Base-by-base conservation (phyloP, 2,888 invertebrate genomes). In the Dioctria linearis region DNA sequence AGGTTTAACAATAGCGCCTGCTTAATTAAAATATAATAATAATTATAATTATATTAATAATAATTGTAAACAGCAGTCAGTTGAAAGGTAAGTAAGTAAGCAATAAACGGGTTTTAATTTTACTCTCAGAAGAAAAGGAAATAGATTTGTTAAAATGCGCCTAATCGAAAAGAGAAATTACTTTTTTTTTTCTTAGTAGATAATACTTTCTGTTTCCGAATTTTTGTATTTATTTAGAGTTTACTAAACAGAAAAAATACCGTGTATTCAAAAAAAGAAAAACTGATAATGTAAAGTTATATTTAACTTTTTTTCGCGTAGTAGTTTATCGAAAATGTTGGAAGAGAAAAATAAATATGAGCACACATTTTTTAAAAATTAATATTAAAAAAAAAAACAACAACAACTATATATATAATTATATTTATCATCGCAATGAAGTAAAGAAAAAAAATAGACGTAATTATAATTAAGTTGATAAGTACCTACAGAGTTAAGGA, bases 351-450 rank as follows among this genome's bases (percentile, higher is more conserved):
- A 25, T 3, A 63, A 76, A 63, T 11, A 76, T 63, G 63, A 76
- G 76, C 76, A 76, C 76, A 42, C 42, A n/a, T 43, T 76, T 76
- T 71, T 63, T 61, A n/a, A 76, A 66, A 43, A 13, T 5, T 4
- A 73, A 57, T 42, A 25, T 25, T 25, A 25, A 25, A 25, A 25
- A 25, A 25, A 25, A 25, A 0, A 25, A 25, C 25, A 25, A 25
- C 25, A 25, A 25, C 25, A 25, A 25, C 25, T 25, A 25, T 25
- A 25, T 25, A 25, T 25, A 73, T 61, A 73, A 63, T 40, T 76
- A 57, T 76, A 76, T 76, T 76, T 76, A 76, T 76, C 76, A 63
- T 43, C 51, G 76, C 76, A 76, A 40, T 76, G 63, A 61, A 76
- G 40, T 57, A 57, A 67, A 25, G 57, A 69, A 49, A 8, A 25